Evolutionary conservation across 1,140 invertebrate genomes (phyloP).

Genomic region (Euura saliciscinereae): DNA sequence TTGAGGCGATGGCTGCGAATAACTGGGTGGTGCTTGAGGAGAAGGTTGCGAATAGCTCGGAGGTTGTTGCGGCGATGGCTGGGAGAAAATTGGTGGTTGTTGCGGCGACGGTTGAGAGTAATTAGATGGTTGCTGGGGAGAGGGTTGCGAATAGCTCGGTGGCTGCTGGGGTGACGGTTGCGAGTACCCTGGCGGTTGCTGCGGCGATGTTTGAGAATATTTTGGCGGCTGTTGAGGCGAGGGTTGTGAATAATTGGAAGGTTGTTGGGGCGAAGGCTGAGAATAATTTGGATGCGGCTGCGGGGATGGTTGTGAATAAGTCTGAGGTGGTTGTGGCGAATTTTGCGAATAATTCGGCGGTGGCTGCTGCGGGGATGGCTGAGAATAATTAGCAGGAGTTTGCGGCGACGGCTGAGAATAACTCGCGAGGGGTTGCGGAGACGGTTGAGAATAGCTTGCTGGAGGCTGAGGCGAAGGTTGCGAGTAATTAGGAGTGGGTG

Average conservation of each 20-base stretch:
- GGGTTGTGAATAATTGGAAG: conserved; percentile 39
- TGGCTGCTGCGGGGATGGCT: conserved; percentile 35
- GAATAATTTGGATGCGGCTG: conserved; percentile 44
- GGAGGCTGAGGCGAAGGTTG: conserved; percentile 44
- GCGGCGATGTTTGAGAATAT: conserved; percentile 31
- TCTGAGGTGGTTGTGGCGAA: conserved; percentile 32
- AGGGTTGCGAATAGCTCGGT: conserved; percentile 44
- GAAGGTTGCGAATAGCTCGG: conserved; percentile 25
- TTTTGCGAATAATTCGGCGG: conserved; percentile 34
- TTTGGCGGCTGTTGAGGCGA: conserved; percentile 33
- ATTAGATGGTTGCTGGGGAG: conserved; percentile 35
- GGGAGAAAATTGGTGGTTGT: conserved; percentile 34
- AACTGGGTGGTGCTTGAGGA: conserved; percentile 20
- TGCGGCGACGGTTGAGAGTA: conserved; percentile 45
- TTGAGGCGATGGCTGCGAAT: conserved; percentile 3
- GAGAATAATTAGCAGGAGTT: conserved; percentile 35
- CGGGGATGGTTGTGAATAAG: conserved; percentile 46
- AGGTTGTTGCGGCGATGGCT: conserved; percentile 27
- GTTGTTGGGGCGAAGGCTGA: conserved; percentile 42
- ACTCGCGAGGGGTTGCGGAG: conserved; percentile 27
- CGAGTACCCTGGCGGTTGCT: conserved; percentile 37
- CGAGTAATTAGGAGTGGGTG: conserved; percentile 41
- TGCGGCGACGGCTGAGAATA: conserved; percentile 45
- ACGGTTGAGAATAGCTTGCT: conserved; percentile 41
- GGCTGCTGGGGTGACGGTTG: conserved; percentile 46